A percentile compares a stretch with the other conserved stretches of the same genome.
phyloP scores from a whole-genome alignment of 2,113 vertebrate genomes.

The Tretioscincus oriximinensis region DNA sequence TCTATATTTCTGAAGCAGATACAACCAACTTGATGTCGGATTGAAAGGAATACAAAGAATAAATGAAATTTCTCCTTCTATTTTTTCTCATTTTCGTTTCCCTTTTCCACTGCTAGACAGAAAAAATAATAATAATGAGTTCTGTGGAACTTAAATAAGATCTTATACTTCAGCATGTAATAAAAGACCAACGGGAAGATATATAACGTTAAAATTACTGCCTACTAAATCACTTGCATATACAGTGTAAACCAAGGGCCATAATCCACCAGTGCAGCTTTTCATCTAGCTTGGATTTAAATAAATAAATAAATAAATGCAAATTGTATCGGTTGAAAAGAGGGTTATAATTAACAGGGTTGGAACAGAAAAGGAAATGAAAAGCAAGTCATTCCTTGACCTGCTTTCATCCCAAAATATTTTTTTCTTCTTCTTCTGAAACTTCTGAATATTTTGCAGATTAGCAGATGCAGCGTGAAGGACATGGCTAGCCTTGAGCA shows the following conservation, averaged over 20 bases:
- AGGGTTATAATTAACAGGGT: not conserved
- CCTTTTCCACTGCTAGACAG: conserved; percentile 4
- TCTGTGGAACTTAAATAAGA: conserved; percentile 17
- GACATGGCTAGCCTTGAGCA: too few species aligned
- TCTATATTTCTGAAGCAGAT: not conserved
- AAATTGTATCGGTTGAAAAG: not conserved
- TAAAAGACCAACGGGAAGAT: conserved; percentile 24
- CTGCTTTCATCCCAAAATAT: not conserved
- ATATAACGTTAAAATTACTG: conserved; percentile 23
- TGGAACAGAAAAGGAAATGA: not conserved
- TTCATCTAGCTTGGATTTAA: not conserved
- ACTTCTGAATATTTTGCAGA: not conserved
- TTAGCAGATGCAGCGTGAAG: too few species aligned
- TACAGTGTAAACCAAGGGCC: not conserved
- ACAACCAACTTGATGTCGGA: conserved; percentile 27
- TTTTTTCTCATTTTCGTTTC: not conserved
- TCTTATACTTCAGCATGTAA: conserved; percentile 25
- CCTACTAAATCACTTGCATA: not conserved
- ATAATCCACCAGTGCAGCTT: not conserved
- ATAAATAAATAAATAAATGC: not conserved
- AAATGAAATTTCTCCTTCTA: conserved; percentile 5
- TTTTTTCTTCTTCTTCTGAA: not conserved
- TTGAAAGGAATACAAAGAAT: not conserved
- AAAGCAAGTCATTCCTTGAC: not conserved
- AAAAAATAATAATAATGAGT: conserved; percentile 20